A percentile compares a stretch with the other conserved stretches of the same genome.
Conservation (phyloP, 2,888 invertebrate genomes). For the Cantharis lateralis region DNA sequence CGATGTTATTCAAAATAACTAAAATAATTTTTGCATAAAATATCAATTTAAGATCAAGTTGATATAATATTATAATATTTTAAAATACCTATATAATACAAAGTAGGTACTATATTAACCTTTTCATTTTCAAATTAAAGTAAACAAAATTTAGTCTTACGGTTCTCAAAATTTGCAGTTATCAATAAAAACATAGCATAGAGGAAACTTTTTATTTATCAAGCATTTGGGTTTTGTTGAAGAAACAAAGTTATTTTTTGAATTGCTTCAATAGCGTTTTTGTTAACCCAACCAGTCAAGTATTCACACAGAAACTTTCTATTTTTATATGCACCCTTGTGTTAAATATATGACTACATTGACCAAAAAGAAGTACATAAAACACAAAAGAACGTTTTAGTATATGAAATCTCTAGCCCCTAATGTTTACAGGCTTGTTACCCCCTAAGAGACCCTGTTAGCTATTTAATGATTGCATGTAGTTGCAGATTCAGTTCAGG, state of each 20-base stretch:
- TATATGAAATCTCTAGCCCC: conserved; percentile 13
- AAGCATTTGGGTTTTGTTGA: neutral
- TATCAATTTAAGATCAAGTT: neutral
- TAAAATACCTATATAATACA: too few relatives aligned
- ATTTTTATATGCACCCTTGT: conserved; percentile 6
- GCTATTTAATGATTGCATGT: conserved; percentile 18
- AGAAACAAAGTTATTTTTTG: neutral
- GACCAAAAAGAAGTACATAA: conserved; percentile 7
- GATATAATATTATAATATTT: too few relatives aligned
- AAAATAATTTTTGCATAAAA: neutral
- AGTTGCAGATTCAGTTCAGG: conserved; percentile 9
- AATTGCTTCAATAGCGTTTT: neutral
- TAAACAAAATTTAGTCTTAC: neutral
- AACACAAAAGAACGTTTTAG: conserved; percentile 8
- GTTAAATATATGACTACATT: conserved; percentile 1
- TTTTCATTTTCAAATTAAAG: too few relatives aligned
- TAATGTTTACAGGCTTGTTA: conserved; percentile 30
- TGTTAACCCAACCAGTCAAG: neutral
- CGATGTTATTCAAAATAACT: neutral
- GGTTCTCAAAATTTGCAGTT: neutral
- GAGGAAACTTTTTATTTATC: neutral
- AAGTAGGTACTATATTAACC: too few relatives aligned
- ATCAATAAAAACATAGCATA: neutral
- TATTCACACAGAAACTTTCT: conserved; percentile 9
- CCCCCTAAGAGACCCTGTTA: conserved; percentile 26